These are phyloP conservation scores for Trachymyrmex septentrionalis DNA, from an alignment of 1,140 invertebrate species.

Conservation along the genomic window DNA sequence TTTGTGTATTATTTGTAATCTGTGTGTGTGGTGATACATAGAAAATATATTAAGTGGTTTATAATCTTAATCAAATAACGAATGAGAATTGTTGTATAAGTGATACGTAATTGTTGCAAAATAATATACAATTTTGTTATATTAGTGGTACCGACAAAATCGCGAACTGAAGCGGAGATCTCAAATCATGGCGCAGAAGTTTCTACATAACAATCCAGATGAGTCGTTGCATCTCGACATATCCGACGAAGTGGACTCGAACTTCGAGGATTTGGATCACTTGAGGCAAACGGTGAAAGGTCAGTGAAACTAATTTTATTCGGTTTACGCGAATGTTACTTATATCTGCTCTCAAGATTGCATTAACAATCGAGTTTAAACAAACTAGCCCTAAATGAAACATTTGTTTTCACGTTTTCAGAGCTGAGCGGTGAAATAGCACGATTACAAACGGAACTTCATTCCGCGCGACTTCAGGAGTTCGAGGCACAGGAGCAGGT, in stretches of 20 bases:
- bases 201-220: constrained; percentile 84
- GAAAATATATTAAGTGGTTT: background rate
- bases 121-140: constrained; percentile 79
- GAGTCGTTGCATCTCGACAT: constrained; percentile 79
- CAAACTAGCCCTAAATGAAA: background rate
- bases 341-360: background rate
- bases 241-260: constrained; percentile 86
- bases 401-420: constrained; percentile 63
- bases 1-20: background rate
- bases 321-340: background rate
- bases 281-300: constrained; percentile 89
- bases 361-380: background rate
- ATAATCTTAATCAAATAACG: too few relatives aligned
- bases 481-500: constrained; percentile 90
- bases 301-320: constrained; percentile 63
- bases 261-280: constrained; percentile 89
- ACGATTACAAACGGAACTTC: constrained; percentile 89
- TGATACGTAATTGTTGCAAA: background rate
- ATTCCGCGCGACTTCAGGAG: constrained; percentile 89
- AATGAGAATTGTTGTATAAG: background rate
- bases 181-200: constrained; percentile 88
- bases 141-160: constrained; percentile 92
- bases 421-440: constrained; percentile 90
- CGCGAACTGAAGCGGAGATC: constrained; percentile 90
- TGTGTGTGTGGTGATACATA: background rate